Evolutionary conservation across 1,140 invertebrate genomes (phyloP).

Genomic region (Platyscapa corneri): DNA sequence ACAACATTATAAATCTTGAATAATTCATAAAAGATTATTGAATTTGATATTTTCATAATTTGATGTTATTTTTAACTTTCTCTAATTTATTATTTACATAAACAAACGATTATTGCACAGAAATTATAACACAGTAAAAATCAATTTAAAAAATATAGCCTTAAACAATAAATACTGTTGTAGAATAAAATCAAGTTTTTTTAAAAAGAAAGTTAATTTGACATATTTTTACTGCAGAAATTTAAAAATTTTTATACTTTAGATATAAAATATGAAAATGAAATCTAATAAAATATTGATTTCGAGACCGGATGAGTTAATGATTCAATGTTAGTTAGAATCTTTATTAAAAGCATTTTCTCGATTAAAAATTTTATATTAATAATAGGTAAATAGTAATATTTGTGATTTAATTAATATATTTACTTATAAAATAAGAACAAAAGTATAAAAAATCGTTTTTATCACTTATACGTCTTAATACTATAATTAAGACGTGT

Average conservation of each 20-base stretch:
- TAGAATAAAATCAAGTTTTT: too few relatives aligned
- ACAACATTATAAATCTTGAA: neutral
- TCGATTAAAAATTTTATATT: neutral
- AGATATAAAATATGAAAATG: too few relatives aligned
- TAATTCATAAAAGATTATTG: neutral
- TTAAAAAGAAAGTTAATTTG: too few relatives aligned
- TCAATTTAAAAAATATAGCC: neutral
- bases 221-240: too few relatives aligned
- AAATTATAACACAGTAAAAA: neutral
- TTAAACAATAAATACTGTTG: neutral
- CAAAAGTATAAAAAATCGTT: neutral
- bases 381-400: neutral
- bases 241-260: too few relatives aligned
- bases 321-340: too few relatives aligned
- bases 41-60: neutral
- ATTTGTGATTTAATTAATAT: slow-evolving; percentile 15
- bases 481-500: neutral
- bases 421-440: neutral
- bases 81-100: too few relatives aligned
- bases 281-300: neutral
- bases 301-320: neutral
- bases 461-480: neutral
- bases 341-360: neutral
- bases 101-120: too few relatives aligned
- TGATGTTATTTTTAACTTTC: too few relatives aligned